Conservation (phyloP, 2,797 vertebrate species). For the Cyprinodon diabolis region DNA sequence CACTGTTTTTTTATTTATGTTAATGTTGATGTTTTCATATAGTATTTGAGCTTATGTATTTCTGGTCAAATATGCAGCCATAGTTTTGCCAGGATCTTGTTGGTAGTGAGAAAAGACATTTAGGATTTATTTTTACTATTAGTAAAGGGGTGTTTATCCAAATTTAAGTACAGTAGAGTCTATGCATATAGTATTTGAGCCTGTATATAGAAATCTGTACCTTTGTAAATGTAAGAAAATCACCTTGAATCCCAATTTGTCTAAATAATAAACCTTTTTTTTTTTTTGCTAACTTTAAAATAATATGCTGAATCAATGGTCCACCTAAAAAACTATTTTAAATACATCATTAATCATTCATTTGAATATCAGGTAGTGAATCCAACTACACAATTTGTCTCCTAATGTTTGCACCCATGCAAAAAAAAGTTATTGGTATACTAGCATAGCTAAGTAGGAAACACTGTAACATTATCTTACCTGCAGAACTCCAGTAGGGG, state of each 20-base stretch:
- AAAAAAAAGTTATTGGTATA: background rate
- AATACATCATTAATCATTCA: background rate
- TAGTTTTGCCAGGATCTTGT: background rate
- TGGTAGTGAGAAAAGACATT: background rate
- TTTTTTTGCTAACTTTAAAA: background rate
- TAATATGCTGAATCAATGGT: background rate
- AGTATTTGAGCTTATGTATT: too few species aligned
- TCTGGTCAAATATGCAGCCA: background rate
- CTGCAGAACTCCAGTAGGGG: slow-evolving; percentile 30
- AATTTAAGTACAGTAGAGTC: background rate
- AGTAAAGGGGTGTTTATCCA: too few species aligned
- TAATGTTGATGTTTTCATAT: too few species aligned
- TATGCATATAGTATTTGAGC: background rate
- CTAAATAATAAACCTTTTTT: too few species aligned
- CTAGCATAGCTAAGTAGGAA: background rate
- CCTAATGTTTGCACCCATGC: background rate
- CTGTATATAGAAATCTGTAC: background rate
- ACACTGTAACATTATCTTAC: slow-evolving; percentile 22
- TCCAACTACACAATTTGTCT: background rate
- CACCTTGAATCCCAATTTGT: background rate
- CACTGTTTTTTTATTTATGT: too few species aligned
- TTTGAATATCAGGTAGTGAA: too few species aligned
- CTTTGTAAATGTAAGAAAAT: background rate
- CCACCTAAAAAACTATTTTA: background rate
- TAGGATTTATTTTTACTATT: background rate